Percentiles rank a stretch among this genome's conserved stretches.
These are phyloP conservation scores for Gadus chalcogrammus DNA, from an alignment of 2,113 vertebrate species.

Conservation along the genomic window DNA sequence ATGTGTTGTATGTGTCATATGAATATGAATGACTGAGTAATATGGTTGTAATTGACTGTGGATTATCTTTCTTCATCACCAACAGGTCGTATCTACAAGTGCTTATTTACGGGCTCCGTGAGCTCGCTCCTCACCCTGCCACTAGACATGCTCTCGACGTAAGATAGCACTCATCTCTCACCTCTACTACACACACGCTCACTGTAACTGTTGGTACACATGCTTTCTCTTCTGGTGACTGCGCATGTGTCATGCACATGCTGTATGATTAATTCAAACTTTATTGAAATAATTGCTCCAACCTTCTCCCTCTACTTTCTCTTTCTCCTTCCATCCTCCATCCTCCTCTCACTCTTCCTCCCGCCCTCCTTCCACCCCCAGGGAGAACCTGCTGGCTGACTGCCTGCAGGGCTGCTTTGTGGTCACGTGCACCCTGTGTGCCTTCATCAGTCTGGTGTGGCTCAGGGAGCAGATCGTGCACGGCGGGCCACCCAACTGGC, in stretches of 20 bases:
- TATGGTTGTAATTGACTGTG: not conserved
- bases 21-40: no score
- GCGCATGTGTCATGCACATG: no score
- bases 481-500: constrained; percentile 90
- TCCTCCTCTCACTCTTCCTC: no score
- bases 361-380: constrained; percentile 41
- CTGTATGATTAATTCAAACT: not conserved
- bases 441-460: constrained; percentile 98
- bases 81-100: constrained; percentile 97
- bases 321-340: not conserved
- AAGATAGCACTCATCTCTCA: constrained; percentile 65
- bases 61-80: constrained; percentile 20
- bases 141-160: constrained; percentile 97
- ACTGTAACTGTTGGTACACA: not conserved
- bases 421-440: constrained; percentile 95
- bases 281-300: not conserved
- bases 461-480: constrained; percentile 95
- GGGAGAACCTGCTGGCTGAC: constrained; percentile 93
- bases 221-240: not conserved
- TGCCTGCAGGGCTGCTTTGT: constrained; percentile 97
- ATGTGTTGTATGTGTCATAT: no score
- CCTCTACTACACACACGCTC: not conserved
- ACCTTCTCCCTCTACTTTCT: not conserved
- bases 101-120: constrained; percentile 98
- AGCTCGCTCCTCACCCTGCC: constrained; percentile 97